A percentile compares a stretch with the other conserved stretches of the same genome.
These are phyloP conservation scores for Sycobia sp. DNA, from an alignment of 1,140 invertebrate species.

Conservation along the genomic window DNA sequence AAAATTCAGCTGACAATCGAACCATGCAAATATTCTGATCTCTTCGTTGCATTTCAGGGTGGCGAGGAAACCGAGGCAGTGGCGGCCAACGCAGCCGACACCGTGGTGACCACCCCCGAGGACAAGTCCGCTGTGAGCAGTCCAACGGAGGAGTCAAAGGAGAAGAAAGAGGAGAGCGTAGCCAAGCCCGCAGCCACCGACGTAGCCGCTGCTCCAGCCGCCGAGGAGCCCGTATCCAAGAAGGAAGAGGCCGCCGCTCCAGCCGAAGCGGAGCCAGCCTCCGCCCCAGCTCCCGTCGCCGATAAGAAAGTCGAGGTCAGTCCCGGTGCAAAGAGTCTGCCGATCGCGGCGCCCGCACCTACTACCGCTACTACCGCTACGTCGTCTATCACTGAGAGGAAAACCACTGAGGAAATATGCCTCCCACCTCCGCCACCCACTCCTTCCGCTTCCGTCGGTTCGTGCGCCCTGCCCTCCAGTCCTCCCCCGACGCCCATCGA, in stretches of 20 bases:
- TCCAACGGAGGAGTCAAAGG: conserved; percentile 52
- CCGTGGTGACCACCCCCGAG: too few species aligned
- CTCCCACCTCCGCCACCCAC: conserved; percentile 44
- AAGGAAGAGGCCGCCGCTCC: conserved; percentile 36
- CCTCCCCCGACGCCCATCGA: conserved; percentile 60
- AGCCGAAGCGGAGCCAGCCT: conserved; percentile 6
- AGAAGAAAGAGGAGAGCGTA: conserved; percentile 38
- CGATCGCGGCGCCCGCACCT: conserved; percentile 15
- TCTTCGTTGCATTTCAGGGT: conserved; percentile 43
- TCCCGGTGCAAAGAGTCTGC: conserved; percentile 39
- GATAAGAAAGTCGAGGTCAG: conserved; percentile 60
- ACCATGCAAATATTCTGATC: too few species aligned
- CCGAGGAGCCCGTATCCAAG: conserved; percentile 42
- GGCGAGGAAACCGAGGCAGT: conserved; percentile 52
- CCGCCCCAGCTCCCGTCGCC: conserved; percentile 20
- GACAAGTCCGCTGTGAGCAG: conserved; percentile 53
- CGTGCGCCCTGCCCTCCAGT: conserved; percentile 47
- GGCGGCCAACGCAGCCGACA: conserved; percentile 35
- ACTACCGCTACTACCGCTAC: conserved; percentile 21
- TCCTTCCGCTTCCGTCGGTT: not conserved
- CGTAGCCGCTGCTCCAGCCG: conserved; percentile 44
- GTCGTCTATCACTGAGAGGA: conserved; percentile 61
- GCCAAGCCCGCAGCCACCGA: conserved; percentile 42
- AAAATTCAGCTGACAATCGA: too few species aligned
- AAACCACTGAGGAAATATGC: conserved; percentile 57